Percentiles rank a stretch among this genome's conserved stretches.
Evolutionary conservation across 2,797 vertebrate genomes (phyloP).

Genomic region (Phataginus tetradactyla): DNA sequence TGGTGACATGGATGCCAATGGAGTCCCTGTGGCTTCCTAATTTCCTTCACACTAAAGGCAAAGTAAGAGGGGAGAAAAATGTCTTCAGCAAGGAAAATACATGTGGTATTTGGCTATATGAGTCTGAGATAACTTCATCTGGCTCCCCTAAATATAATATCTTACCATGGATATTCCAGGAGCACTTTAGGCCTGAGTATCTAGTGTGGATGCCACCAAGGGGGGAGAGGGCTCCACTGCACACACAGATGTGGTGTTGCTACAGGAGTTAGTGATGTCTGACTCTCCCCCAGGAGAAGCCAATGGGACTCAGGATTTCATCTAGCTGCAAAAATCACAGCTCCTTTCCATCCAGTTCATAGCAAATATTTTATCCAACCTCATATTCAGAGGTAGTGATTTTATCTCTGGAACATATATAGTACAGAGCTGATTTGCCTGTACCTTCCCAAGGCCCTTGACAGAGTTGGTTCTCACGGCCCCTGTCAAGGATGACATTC

Average conservation of each 20-base stretch:
- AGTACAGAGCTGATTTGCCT: background rate
- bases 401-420: background rate
- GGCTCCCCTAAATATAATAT: background rate
- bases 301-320: background rate
- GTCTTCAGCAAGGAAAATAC: background rate
- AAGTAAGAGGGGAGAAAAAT: background rate
- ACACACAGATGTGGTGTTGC: background rate
- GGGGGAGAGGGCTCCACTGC: background rate
- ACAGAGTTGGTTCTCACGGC: background rate
- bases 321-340: background rate
- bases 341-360: background rate
- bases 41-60: slow-evolving; percentile 20
- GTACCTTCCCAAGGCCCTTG: background rate
- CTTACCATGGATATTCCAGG: slow-evolving; percentile 34
- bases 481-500: background rate
- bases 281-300: slow-evolving; percentile 19
- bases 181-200: background rate
- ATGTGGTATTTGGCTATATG: background rate
- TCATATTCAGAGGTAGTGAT: background rate
- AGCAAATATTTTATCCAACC: background rate
- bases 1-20: background rate
- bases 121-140: background rate
- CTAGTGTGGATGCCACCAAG: background rate
- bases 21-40: background rate
- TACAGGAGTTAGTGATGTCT: background rate